Evolutionary conservation across 2,888 invertebrate genomes (phyloP).

Genomic region (Mellilla xanthometata): DNA sequence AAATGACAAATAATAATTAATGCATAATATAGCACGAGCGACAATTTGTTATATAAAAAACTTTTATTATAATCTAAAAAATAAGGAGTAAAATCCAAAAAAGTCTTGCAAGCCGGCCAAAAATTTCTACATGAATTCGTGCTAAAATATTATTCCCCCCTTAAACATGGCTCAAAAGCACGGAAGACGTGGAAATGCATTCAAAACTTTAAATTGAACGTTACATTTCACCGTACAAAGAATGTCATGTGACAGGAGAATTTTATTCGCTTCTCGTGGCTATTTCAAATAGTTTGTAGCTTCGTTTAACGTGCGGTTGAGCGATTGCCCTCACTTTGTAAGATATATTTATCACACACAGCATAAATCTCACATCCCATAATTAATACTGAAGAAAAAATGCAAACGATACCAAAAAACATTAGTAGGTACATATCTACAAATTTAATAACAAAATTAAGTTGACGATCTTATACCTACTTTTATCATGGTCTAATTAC

Average conservation of each 20-base stretch:
- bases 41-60: too few species aligned
- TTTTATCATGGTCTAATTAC: too few species aligned
- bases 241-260: conserved; percentile 37
- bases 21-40: too few species aligned
- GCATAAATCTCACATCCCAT: too few species aligned
- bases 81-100: background rate
- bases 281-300: conserved; percentile 29
- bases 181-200: conserved; percentile 33
- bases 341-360: too few species aligned
- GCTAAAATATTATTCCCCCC: conserved; percentile 6
- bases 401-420: too few species aligned
- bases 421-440: too few species aligned
- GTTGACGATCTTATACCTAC: too few species aligned
- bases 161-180: conserved; percentile 18
- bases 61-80: too few species aligned
- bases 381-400: too few species aligned
- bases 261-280: conserved; percentile 42
- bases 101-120: background rate
- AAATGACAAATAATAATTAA: too few species aligned
- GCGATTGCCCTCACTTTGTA: background rate
- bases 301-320: conserved; percentile 6
- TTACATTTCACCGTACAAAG: conserved; percentile 38
- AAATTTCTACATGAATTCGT: conserved; percentile 3
- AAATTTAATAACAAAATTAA: too few species aligned
- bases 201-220: conserved; percentile 42